These are phyloP conservation scores for Ursus arctos DNA, from an alignment of 2,113 vertebrate genomes.

Conservation along the genomic window DNA sequence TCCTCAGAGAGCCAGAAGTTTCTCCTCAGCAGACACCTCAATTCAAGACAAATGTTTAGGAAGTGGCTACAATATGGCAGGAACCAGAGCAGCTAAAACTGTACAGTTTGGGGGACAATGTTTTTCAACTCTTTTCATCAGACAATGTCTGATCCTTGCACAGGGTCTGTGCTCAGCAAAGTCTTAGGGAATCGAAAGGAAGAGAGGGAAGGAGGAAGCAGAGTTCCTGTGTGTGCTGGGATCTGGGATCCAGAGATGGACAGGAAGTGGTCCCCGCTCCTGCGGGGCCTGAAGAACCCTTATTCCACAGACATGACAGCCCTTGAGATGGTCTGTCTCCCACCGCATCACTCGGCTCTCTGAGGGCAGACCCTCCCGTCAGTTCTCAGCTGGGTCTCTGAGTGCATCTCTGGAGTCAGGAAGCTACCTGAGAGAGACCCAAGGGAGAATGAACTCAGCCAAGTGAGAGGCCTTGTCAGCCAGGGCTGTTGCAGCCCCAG, in stretches of 20 bases:
- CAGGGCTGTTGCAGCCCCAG: neutral
- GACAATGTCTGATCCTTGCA: neutral
- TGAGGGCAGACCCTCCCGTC: neutral
- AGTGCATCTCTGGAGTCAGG: neutral
- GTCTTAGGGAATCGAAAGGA: neutral
- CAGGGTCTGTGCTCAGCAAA: neutral
- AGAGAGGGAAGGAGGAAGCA: neutral
- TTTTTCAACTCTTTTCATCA: neutral
- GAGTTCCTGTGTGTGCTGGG: neutral
- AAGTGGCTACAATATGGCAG: neutral
- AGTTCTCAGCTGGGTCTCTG: neutral
- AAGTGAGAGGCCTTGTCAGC: neutral
- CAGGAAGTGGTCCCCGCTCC: neutral
- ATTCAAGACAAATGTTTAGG: neutral
- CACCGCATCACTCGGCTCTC: no score
- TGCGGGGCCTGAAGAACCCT: neutral
- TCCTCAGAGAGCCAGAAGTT: neutral
- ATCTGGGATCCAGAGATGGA: neutral
- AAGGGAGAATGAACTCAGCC: neutral
- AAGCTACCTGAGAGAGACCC: neutral
- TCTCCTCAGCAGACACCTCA: neutral
- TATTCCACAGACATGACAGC: neutral
- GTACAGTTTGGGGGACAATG: neutral
- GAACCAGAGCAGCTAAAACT: neutral
- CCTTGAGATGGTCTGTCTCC: neutral